Base-by-base conservation (phyloP, 2,113 vertebrate species). In the Vulpes ferrilata region DNA sequence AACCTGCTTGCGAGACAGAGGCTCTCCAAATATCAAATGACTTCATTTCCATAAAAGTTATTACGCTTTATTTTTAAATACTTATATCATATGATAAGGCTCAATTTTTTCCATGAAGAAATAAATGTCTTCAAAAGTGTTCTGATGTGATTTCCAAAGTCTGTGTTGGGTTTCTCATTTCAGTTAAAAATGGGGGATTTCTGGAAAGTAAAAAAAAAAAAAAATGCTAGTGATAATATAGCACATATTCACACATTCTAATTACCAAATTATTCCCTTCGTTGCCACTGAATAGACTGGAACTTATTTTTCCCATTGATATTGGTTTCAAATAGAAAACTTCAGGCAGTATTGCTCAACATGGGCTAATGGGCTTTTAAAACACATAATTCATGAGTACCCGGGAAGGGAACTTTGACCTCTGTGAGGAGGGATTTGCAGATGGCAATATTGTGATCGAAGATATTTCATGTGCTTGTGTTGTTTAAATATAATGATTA, bases 241-340 rank as follows among this genome's bases (percentile, higher is more conserved):
- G 59, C 9, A n/a, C 10, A 71, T 9, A 67, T 30, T 53, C 82
- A 69, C 23, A 53, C 32, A 73, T 59, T 69, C 62, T 93, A 64
- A 78, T 81, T n/a, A 76, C 15, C 48, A 62, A 35, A 35, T 69
- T 85, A 38, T 62, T 59, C 38, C 93, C 25, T 91, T 84, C 48
- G 11, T 27, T 88, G n/a, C 62, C 25, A 71, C 43, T 48, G 62
- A 86, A 94, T 71, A 17, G 80, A 30, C 6, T 38, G 17, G 16
- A 62, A 78, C 59, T 53, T 82, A n/a, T 69, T 78, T 83, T 95
- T 78, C 15, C 25, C 62, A 25, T 23, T n/a, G 23, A 62, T 74
- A 67, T 11, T 67, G 4, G 48, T 74, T 82, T 91, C 62, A 95
- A 67, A 88, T 48, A 32, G 59, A 91, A 97, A 92, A 80, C 53